These are phyloP conservation scores for Zingel zingel DNA, from an alignment of 2,113 vertebrate genomes.

Conservation along the genomic window DNA sequence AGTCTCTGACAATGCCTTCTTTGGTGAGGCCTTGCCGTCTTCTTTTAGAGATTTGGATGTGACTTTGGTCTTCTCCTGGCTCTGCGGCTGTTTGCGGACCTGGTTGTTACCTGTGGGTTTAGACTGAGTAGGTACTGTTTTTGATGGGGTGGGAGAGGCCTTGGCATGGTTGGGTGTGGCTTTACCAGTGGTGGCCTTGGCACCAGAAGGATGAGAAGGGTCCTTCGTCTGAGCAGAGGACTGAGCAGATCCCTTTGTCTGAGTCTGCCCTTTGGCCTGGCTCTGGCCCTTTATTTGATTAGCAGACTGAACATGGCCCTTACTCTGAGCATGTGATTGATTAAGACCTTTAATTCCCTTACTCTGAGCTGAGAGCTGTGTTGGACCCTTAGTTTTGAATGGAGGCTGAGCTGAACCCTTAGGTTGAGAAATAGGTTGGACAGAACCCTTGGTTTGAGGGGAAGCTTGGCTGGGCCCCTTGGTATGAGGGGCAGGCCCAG, in stretches of 20 bases:
- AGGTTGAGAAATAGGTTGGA: slow-evolving; percentile 76
- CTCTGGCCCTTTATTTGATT: slow-evolving; percentile 64
- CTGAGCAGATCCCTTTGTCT: slow-evolving; percentile 69
- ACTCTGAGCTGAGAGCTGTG: slow-evolving; percentile 69
- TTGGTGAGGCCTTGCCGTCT: slow-evolving; percentile 80
- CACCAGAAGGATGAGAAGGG: slow-evolving; percentile 58
- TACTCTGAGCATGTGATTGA: slow-evolving; percentile 69
- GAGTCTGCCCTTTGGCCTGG: slow-evolving; percentile 70
- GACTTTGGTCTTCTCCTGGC: slow-evolving; percentile 81
- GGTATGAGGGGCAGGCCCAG: slow-evolving; percentile 82
- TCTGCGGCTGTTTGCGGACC: slow-evolving; percentile 79
- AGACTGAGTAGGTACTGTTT: slow-evolving; percentile 77
- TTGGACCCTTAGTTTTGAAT: slow-evolving; percentile 70
- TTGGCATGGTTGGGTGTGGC: slow-evolving; percentile 63
- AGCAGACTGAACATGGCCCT: slow-evolving; percentile 55
- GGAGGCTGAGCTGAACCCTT: slow-evolving; percentile 74
- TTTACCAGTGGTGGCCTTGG: slow-evolving; percentile 82
- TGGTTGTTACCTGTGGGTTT: slow-evolving; percentile 80
- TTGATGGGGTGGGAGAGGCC: slow-evolving; percentile 60
- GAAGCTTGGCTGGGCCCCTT: slow-evolving; percentile 74
- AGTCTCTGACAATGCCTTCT: slow-evolving; percentile 82
- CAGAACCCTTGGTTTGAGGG: slow-evolving; percentile 81
- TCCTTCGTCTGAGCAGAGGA: slow-evolving; percentile 70
- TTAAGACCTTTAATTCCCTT: slow-evolving; percentile 77
- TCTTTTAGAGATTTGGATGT: slow-evolving; percentile 82